Evolutionary conservation across 30 jellyfish, hydroid and myxozoan genomes (phyloP).

Genomic region (Aurelia coerulea): DNA sequence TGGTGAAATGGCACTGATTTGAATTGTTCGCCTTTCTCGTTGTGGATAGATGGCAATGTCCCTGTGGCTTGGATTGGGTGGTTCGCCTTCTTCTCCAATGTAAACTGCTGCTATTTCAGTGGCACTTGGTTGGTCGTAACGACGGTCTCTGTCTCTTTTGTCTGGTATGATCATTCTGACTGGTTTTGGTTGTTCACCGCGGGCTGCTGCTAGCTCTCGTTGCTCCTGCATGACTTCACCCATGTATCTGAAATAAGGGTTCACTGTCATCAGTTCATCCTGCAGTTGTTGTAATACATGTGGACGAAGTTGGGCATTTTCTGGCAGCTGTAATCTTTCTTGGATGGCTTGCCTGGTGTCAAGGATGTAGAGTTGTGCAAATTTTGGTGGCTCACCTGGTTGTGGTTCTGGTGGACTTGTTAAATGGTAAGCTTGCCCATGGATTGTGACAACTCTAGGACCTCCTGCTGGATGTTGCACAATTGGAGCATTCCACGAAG

Average conservation of each 20-base stretch:
- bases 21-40: not conserved
- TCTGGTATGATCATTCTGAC: not conserved
- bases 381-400: conserved; percentile 3
- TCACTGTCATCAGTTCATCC: not conserved
- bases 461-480: not conserved
- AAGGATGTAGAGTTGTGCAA: conserved; percentile 5
- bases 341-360: conserved; percentile 3
- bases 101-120: not conserved
- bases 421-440: conserved; percentile 7
- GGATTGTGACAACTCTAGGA: not conserved
- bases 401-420: conserved; percentile 9
- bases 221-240: conserved; percentile 12
- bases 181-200: not conserved
- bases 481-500: not conserved
- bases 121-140: not conserved
- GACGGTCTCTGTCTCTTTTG: not conserved
- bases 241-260: conserved; percentile 1
- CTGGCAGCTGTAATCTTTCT: not conserved
- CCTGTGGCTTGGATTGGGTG: not conserved
- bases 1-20: not conserved
- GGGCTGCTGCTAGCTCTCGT: not conserved
- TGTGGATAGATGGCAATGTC: not conserved
- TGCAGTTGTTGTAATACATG: conserved; percentile 3
- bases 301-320: not conserved
- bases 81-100: not conserved